phyloP scores from a whole-genome alignment of 1,140 invertebrate genomes.

The Drosophila elegans region DNA sequence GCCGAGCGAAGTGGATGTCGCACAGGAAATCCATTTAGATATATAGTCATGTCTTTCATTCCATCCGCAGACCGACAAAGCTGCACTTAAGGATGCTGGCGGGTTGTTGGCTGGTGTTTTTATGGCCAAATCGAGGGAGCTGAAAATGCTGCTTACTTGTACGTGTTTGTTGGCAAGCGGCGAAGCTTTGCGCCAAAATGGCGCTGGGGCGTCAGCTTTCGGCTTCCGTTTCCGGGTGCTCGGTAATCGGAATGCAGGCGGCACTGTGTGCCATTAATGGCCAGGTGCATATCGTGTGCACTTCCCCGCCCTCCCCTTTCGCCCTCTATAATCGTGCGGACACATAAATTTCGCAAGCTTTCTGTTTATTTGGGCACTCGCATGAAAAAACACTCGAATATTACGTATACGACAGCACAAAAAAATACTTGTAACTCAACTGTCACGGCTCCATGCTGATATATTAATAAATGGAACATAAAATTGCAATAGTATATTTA shows the following conservation, averaged over 20 bases:
- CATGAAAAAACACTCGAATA: slow-evolving; percentile 21
- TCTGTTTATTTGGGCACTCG: slow-evolving; percentile 6
- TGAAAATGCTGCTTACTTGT: slow-evolving; percentile 36
- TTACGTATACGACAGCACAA: slow-evolving; percentile 5
- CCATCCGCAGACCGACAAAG: slow-evolving; percentile 10
- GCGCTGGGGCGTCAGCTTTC: slow-evolving; percentile 33
- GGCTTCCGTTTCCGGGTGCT: slow-evolving; percentile 41
- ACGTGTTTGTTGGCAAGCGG: slow-evolving; percentile 64
- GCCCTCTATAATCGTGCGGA: slow-evolving; percentile 22
- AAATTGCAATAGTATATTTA: no score
- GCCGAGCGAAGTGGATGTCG: slow-evolving; percentile 32
- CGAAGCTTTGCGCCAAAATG: slow-evolving; percentile 64
- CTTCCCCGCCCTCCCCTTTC: slow-evolving; percentile 4
- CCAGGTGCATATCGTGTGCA: slow-evolving; percentile 27
- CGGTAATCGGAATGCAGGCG: slow-evolving; percentile 54
- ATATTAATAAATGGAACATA: neutral
- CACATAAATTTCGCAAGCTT: slow-evolving; percentile 53
- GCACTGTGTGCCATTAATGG: slow-evolving; percentile 37
- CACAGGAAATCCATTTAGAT: slow-evolving; percentile 67
- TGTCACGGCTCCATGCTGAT: slow-evolving; percentile 4
- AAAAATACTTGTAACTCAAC: slow-evolving; percentile 27
- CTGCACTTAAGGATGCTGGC: slow-evolving; percentile 51
- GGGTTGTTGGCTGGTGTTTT: slow-evolving; percentile 42
- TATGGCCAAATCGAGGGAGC: slow-evolving; percentile 62
- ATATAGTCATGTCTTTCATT: slow-evolving; percentile 42